phyloP scores from a whole-genome alignment of 2,888 invertebrate species.

The Lypha dubia region DNA sequence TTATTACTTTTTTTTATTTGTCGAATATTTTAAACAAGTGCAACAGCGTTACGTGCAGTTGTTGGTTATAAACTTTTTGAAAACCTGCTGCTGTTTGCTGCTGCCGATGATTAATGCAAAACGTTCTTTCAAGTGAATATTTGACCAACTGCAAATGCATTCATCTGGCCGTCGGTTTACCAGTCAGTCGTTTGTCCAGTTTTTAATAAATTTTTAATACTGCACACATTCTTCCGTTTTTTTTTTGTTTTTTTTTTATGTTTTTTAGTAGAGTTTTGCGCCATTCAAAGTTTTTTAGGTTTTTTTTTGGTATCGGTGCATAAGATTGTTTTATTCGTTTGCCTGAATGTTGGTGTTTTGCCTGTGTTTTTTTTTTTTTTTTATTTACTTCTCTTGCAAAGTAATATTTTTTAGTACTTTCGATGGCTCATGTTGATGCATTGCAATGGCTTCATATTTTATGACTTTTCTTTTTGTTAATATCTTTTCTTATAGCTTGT shows the following conservation, averaged over 20 bases:
- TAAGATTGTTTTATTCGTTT: background rate
- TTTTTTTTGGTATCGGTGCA: background rate
- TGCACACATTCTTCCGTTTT: conserved; percentile 49
- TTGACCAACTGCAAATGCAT: conserved; percentile 22
- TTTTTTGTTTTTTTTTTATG: background rate
- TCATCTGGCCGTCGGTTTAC: background rate
- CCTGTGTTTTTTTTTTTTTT: conserved; percentile 40
- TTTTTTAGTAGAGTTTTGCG: conserved; percentile 23
- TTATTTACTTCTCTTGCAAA: conserved; percentile 16
- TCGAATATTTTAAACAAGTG: conserved; percentile 44
- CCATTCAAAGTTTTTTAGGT: conserved; percentile 21
- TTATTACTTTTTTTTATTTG: background rate
- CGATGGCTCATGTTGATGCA: conserved; percentile 63
- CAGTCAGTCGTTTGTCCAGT: conserved; percentile 6
- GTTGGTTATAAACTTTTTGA: conserved; percentile 32
- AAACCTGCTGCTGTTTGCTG: conserved; percentile 48
- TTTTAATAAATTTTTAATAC: conserved; percentile 22
- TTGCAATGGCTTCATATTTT: conserved; percentile 67
- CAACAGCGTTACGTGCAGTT: conserved; percentile 33
- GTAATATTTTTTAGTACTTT: conserved; percentile 31
- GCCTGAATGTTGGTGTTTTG: conserved; percentile 36
- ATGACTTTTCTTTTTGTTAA: conserved; percentile 30
- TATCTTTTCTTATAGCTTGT: conserved; percentile 29
- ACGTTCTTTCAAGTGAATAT: conserved; percentile 16
- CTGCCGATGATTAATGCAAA: conserved; percentile 42